Base-by-base conservation (phyloP, 1,140 invertebrate genomes). In the Papilio dardanus region DNA sequence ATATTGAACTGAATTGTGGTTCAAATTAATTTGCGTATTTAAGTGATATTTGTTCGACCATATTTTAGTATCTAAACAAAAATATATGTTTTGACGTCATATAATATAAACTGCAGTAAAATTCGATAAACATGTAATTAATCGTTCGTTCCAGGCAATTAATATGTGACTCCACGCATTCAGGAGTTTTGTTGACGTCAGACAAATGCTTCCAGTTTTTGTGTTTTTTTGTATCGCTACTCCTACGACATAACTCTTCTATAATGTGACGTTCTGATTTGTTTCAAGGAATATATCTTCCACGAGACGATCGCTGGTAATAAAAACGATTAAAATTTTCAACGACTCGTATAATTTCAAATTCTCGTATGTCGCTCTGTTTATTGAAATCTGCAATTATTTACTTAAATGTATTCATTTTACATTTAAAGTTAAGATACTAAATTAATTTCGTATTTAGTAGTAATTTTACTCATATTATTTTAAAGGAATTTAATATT, bases 231-330 rank as follows among this genome's bases (percentile, higher is more conserved):
- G 50, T 79, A 71, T 37, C 66, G 40, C 28, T 37, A 76, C 54
- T 76, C 71, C 68, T 65, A 62, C 54, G 75, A 35, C 73, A 90
- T 90, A 90, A 84, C 69, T 90, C 86, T 88, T 85, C 67, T 81
- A 77, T 85, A 88, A 88, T 89, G 87, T 89, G 87, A 88, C 86
- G 83, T 50, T 28, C 40, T 79, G 79, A 84, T 85, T 84, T 83
- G 71, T 77, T 71, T 80, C 79, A 81, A 80, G 79, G 76, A 65
- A 74, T 69, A 75, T 54, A 46, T 62, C 37, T 68, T 62, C 42
- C 14, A 19, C 65, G 66, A 33, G 68, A 37, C 67, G 68, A 74
- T 69, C 35, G 71, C 6, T 58, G 12, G 16, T 40, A 40, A 24
- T 69, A 40, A 28, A 69, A 62, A 62, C 54, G 54, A 62, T 28